Evolutionary conservation across 2,888 invertebrate species (phyloP), one percentile per base, ranked within the genome.

Genomic region (Drosophila meridionalis): DNA sequence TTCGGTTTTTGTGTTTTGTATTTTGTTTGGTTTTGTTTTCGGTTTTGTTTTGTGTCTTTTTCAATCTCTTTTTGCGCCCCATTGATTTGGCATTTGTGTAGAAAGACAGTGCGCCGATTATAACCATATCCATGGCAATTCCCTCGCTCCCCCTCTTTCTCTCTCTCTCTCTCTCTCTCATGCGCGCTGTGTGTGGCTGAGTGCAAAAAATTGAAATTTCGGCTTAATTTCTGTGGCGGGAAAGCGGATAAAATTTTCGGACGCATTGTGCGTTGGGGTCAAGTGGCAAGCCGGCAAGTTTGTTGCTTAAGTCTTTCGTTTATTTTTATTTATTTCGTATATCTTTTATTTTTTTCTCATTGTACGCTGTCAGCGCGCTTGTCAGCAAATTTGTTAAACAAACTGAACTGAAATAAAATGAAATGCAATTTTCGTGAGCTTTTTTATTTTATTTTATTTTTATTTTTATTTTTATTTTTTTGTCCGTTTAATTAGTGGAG

Each of bases 341-440:
- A 47, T 48, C n/a, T 40, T 14, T 40, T 5, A 12, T 38, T 14
- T 12, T 40, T 40, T 12, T 42, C 58, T 42, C 20, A 20, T 68
- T 80, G 78, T 74, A 66, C 80, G 82, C 84, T 84, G 85, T 84
- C 87, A 84, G 88, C 81, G 76, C 60, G 78, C 83, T 79, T 85
- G 85, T 86, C 85, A 88, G 83, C 83, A 82, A 86, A 88, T 86
- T 86, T 86, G 85, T 84, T 83, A 84, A 85, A 85, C 83, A 85
- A 85, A 87, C 87, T 75, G 85, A 85, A 83, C 81, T 85, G 79
- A 87, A 85, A 76, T 76, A 55, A 71, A 78, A 78, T 72, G 76
- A 79, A 79, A 78, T 66, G 75, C 71, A 76, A 72, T 75, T 75
- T 75, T 65, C 55, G 40, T 36, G 47, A 3, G 30, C 48, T 58